Evolutionary conservation across 2,113 vertebrate species (phyloP).

Genomic region (Tragelaphus buxtoni): DNA sequence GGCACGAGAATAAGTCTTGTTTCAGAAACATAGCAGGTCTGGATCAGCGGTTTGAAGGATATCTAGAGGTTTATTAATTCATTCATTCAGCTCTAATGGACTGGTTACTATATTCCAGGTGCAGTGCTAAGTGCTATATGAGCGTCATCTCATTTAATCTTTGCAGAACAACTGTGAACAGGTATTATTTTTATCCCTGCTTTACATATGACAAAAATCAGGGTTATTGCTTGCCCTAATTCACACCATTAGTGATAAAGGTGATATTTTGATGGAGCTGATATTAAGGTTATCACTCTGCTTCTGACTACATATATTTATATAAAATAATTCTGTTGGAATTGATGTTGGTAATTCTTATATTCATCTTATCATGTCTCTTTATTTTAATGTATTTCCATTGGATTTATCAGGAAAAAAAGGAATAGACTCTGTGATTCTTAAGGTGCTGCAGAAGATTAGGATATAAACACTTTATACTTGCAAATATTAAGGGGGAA

Average conservation of each 20-base stretch:
- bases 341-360: background rate
- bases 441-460: background rate
- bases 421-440: background rate
- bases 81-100: background rate
- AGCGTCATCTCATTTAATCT: background rate
- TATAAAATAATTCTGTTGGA: background rate
- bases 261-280: background rate
- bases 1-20: background rate
- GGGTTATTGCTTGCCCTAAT: background rate
- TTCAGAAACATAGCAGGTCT: background rate
- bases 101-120: background rate
- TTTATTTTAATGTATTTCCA: background rate
- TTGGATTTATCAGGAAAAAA: background rate
- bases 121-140: background rate
- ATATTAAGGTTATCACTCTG: background rate
- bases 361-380: background rate
- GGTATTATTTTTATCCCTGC: background rate
- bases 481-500: background rate
- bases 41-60: background rate
- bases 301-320: background rate
- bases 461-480: background rate
- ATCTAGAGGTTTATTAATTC: background rate
- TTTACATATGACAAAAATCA: background rate
- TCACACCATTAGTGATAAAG: background rate
- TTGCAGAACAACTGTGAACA: background rate